Base-by-base conservation (phyloP, 92 coral and sea anemone species). In the Palythoa heliodiscus region DNA sequence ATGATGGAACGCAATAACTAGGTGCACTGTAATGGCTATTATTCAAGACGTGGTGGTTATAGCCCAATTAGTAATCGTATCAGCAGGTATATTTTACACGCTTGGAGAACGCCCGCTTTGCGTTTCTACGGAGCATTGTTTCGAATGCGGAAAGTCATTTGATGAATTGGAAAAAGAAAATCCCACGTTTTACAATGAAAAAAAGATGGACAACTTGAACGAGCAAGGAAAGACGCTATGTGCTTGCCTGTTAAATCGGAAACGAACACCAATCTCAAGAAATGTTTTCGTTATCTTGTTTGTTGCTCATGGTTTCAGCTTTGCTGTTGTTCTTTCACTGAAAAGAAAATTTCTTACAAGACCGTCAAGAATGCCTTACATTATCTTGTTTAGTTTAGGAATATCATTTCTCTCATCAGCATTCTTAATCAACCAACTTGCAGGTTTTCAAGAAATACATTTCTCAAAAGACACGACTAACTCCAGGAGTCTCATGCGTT, bases 311-410 rank as follows among this genome's bases (percentile, higher is more conserved):
- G 47, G 58, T 7, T 47, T 66, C 43, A 47, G 84, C 64, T 80
- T 80, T 80, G 84, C 19, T 66, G 84, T 80, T 13, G 84, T 66
- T 43, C 61, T 80, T 23, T 73, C 74, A 24, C 55, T 80, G 47
- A 66, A 80, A 80, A 80, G 84, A 22, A 66, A 80, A 38, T 52
- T 22, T 66, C 20, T 80, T 80, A 47, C 35, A n/a, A 64, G 84
- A 80, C 84, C 84, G 11, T 74, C 74, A 14, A 53, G 63, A 40
- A 80, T 43, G 29, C 61, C 73, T 22, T 22, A 23, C 24, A 24
- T 80, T 24, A 67, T 68, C 20, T 43, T 80, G 43, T 29, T 80
- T 66, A 39, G 24, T 47, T 20, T 67, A 1, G 84, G 84, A 66
- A 17, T 52, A 13, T 80, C 84, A 14, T 80, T 80, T 54, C 5